Base-by-base conservation (phyloP, 1,140 invertebrate genomes). In the Arctopsyche grandis region DNA sequence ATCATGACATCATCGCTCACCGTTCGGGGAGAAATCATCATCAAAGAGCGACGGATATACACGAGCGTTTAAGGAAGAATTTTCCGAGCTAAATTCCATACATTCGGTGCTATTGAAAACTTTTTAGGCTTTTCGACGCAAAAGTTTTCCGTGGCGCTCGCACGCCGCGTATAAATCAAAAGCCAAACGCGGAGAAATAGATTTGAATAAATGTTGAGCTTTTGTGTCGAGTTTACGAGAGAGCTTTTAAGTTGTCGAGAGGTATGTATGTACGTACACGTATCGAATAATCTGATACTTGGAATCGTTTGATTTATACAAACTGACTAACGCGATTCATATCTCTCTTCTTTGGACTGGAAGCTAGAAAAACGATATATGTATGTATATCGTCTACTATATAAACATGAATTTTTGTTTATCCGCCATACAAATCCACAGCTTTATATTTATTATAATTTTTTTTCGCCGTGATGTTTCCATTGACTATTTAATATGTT, bases 181-280 rank as follows among this genome's bases (percentile, higher is more conserved):
- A 60, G 58, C 21, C 7, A 60, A 60, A 60, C 58, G 58, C 58
- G 58, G 19, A 22, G 58, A 60, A 60, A 60, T 60, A 22, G 58
- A 60, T 60, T 60, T 60, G 58, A 60, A 60, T 60, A 60, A 60
- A 60, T 60, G 58, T 60, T 22, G 58, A 60, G 58, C 58, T 60
- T 60, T 60, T 60, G 58, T 60, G 58, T 60, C 58, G 58, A 60
- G 58, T 60, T 60, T 60, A 60, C 58, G 58, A 60, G 58, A 3
- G 58, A 60, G 58, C 58, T 60, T 60, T 60, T 60, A 60, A 60
- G 58, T 60, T 60, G 58, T 60, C 58, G 4, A 22, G 9, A 38
- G 29, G 29, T 38, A 38, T 7, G 7, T 38, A 38, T 38, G 29
- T 38, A 38, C 16, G 16, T 60, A 60, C 58, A 60, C 16, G 16